phyloP scores from a whole-genome alignment of 2,113 vertebrate species.

The Camelus bactrianus region DNA sequence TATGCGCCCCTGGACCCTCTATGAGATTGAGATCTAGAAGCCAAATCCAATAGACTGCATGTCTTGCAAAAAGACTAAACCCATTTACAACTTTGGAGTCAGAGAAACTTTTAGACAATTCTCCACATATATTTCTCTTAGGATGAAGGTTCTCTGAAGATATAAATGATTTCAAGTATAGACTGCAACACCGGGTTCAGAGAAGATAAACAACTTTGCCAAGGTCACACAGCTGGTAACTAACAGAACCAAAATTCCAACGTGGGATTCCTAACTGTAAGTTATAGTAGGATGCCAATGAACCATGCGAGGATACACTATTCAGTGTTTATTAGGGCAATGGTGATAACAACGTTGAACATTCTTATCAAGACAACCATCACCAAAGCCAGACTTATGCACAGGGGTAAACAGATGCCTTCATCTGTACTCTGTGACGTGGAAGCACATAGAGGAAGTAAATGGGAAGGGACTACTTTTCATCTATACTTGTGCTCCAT shows the following conservation, averaged over 20 bases:
- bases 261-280: neutral
- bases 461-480: neutral
- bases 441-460: neutral
- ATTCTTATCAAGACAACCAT: neutral
- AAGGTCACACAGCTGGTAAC: conserved; percentile 14
- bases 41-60: conserved; percentile 28
- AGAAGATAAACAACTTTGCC: neutral
- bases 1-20: neutral
- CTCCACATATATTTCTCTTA: conserved; percentile 32
- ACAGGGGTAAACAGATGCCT: neutral
- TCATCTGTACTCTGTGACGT: neutral
- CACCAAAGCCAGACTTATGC: neutral
- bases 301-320: neutral
- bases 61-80: neutral
- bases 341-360: neutral
- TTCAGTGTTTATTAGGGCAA: neutral
- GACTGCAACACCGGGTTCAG: neutral
- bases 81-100: neutral
- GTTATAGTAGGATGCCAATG: neutral
- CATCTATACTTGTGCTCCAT: neutral
- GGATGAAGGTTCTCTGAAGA: conserved; percentile 17
- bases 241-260: neutral
- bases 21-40: neutral
- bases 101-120: conserved; percentile 28
- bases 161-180: conserved; percentile 36